phyloP scores from a whole-genome alignment of 2,888 invertebrate species.

The Aphidoletes aphidimyza region DNA sequence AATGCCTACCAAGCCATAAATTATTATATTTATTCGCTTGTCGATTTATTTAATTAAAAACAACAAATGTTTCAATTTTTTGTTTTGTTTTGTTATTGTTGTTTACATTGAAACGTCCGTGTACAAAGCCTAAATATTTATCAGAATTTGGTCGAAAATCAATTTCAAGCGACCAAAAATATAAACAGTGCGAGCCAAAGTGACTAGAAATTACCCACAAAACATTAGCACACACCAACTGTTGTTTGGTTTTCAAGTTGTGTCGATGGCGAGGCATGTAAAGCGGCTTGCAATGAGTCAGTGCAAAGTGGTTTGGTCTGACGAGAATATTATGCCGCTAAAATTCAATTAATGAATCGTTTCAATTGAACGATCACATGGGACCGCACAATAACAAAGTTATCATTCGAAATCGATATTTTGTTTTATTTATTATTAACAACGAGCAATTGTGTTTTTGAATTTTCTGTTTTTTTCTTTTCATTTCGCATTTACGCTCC shows the following conservation, averaged over 20 bases:
- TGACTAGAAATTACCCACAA: too few relatives aligned
- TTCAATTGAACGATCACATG: background rate
- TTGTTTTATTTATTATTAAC: too few relatives aligned
- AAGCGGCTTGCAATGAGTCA: too few relatives aligned
- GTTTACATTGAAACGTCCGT: background rate
- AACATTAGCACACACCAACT: too few relatives aligned
- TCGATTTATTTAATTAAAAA: background rate
- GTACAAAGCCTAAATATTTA: background rate
- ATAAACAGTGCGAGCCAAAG: too few relatives aligned
- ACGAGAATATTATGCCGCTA: background rate
- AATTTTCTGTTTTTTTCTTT: too few relatives aligned
- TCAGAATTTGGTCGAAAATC: background rate
- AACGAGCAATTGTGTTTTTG: too few relatives aligned
- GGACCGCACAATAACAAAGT: background rate
- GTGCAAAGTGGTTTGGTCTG: background rate
- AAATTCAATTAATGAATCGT: conserved; percentile 19
- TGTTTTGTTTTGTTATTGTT: too few relatives aligned
- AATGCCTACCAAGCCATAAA: background rate
- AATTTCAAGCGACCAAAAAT: background rate
- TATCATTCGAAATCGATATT: too few relatives aligned
- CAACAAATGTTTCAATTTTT: too few relatives aligned
- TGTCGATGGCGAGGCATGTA: too few relatives aligned
- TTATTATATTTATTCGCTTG: background rate
- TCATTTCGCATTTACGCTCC: background rate
- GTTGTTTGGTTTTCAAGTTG: too few relatives aligned